Base-by-base conservation (phyloP, 2,797 vertebrate species). In the Lepidocolaptes lacrymiger region DNA sequence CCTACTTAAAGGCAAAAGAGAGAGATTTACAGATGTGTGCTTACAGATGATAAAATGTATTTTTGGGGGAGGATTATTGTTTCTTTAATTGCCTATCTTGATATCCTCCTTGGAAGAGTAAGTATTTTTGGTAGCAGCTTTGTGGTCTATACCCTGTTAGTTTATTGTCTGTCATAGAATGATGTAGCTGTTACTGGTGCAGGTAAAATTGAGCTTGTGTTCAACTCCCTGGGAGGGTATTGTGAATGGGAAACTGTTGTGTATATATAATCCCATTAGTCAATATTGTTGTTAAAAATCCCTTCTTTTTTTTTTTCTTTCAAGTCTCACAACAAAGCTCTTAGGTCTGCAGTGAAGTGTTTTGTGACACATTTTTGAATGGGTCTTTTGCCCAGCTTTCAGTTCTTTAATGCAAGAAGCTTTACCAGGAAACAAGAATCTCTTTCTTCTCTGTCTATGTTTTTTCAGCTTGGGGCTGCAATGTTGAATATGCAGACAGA, bases 401-500 rank as follows among this genome's bases (percentile, higher is more conserved):
- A 77, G 76, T 92, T 95, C 75, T 91, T 95, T 93, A 81, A 67
- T 74, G 58, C 91, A 80, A 88, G 83, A 84, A 73, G 83, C 94
- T 96, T 97, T 89, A 90, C 79, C 34, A 66, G 85, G 63, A 72
- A 97, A 97, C 96, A 98, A 97, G 93, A 93, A 94, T 93, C 73
- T 92, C 95, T 97, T 97, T 98, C 89, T 97, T 97, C 87, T 79
- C 22, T 32, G 22, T 66, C 85, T 36, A 24, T 96, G 93, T 97
- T 97, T 96, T 91, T 95, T 96, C 78, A 86, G 92, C 96, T 92
- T 63, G 49, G 82, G 91, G 68, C 89, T 10, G n/a, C 43, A 44
- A 79, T 95, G 82, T 23, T 32, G 94, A 93, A 93, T 95, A 41
- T 26, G 51, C 82, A 89, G 89, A 79, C 92, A 91, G 74, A 95